phyloP scores from a whole-genome alignment of 2,888 invertebrate species.

The Hirtodrosophila confusa region DNA sequence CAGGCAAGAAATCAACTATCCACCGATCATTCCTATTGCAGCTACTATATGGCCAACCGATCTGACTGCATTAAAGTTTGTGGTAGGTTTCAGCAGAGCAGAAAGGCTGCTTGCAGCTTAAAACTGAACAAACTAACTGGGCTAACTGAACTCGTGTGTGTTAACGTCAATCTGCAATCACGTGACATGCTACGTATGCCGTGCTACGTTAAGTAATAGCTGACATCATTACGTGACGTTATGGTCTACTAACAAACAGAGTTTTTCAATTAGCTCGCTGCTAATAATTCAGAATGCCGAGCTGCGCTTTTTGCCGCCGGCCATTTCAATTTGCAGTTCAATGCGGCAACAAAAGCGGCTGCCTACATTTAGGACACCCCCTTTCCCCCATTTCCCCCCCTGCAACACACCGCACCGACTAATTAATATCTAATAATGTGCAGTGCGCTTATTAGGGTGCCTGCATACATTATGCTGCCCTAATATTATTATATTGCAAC shows the following conservation, averaged over 20 bases:
- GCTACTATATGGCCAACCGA: too few relatives aligned
- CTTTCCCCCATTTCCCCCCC: too few relatives aligned
- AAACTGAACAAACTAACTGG: too few relatives aligned
- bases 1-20: too few relatives aligned
- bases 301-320: conserved; percentile 31
- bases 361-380: conserved; percentile 21
- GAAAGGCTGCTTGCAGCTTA: too few relatives aligned
- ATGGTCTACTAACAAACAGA: conserved; percentile 38
- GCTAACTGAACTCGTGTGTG: too few relatives aligned
- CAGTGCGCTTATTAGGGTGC: conserved; percentile 72
- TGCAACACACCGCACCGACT: conserved; percentile 18
- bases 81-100: too few relatives aligned
- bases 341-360: conserved; percentile 50
- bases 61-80: too few relatives aligned
- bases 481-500: conserved; percentile 67
- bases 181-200: background rate
- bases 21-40: too few relatives aligned
- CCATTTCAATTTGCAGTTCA: conserved; percentile 45
- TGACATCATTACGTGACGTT: conserved; percentile 40
- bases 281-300: conserved; percentile 58
- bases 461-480: conserved; percentile 68
- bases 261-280: conserved; percentile 66
- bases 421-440: conserved; percentile 78
- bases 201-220: conserved; percentile 42
- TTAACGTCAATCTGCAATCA: too few relatives aligned